Evolutionary conservation across 2,113 vertebrate species (phyloP).

Genomic region (Ophthalmolycus amberensis): DNA sequence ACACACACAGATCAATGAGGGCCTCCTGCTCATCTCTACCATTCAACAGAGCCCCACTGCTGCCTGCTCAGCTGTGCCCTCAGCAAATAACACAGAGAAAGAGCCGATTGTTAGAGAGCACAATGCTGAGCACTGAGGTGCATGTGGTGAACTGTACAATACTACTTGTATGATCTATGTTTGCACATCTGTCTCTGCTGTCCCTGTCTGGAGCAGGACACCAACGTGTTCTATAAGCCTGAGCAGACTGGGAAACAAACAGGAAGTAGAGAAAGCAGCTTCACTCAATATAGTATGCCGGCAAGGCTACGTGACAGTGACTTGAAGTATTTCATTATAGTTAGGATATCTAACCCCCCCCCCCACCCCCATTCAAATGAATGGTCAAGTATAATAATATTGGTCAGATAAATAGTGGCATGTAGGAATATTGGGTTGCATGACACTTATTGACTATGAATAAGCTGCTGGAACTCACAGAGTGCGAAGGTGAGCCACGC

Average conservation of each 20-base stretch:
- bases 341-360: background rate
- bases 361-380: background rate
- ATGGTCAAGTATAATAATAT: background rate
- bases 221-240: background rate
- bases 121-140: background rate
- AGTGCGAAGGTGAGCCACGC: constrained; percentile 91
- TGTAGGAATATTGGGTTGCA: background rate
- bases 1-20: constrained; percentile 38
- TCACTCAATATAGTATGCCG: no score
- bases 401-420: background rate
- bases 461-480: constrained; percentile 84
- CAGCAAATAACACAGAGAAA: constrained; percentile 36
- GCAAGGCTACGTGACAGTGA: background rate
- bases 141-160: constrained; percentile 2
- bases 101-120: constrained; percentile 24
- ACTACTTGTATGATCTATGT: background rate
- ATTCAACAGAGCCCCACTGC: constrained; percentile 6
- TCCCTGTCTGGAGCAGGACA: background rate
- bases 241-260: background rate
- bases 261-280: no score
- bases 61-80: constrained; percentile 18
- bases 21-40: constrained; percentile 12
- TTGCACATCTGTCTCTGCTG: background rate
- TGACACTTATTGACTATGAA: background rate
- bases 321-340: background rate